Base-by-base conservation (phyloP, 2,888 invertebrate species). In the Leucoma salicis region DNA sequence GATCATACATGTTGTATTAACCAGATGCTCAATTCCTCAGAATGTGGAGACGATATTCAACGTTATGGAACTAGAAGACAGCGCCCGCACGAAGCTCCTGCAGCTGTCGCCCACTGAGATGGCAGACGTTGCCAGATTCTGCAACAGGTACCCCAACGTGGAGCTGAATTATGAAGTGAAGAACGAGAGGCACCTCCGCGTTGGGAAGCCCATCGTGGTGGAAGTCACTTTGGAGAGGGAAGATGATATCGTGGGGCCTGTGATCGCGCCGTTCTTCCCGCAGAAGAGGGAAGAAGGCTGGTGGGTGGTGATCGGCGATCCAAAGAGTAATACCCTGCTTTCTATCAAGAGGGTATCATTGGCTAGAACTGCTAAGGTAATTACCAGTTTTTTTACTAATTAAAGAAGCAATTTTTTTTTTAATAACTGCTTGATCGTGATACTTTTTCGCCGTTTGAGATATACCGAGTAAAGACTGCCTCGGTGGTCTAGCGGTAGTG, bases 301-400 rank as follows among this genome's bases (percentile, higher is more conserved):
- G 96, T 99, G 99, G 99, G 97, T 99, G 27, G 99, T 99, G 7
- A 96, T 99, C 57, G 99, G 99, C 0, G 99, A 99, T 74, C 96
- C 98, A 0, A 96, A 96, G 74, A 92, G 93, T 18, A 99, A 99
- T 90, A 96, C 97, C 0, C 89, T 99, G 31, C 92, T 99, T 5
- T 99, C 99, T 7, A 99, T 99, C 79, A 99, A 99, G 83, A 92
- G 99, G 25, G 92, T 99, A 15, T 97, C 98, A 0, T 91, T 99
- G 10, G 98, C 97, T 50, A 96, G 98, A 70, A 96, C 94, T 66
- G 98, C 99, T 0, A 95, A 95, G 61, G 74, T 73, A 58, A 40
- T 8, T 21, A 7, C n/a, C n/a, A n/a, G n/a, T n/a, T n/a, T n/a
- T n/a, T n/a, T n/a, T n/a, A n/a, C n/a, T n/a, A n/a, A n/a, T n/a